Base-by-base conservation (phyloP, 1,140 invertebrate genomes). In the Lucilia cuprina region DNA sequence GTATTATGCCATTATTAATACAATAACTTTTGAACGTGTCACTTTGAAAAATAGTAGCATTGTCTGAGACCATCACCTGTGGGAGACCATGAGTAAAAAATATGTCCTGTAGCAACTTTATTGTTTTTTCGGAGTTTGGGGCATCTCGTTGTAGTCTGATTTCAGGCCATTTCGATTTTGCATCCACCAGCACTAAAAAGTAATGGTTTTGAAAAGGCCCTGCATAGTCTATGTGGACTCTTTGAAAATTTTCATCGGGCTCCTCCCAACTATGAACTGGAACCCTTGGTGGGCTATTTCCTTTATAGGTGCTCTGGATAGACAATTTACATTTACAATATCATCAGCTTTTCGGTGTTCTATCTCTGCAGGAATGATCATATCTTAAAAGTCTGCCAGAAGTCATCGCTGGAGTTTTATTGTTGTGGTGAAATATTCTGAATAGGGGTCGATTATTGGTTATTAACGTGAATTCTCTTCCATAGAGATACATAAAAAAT, bases 111-210 rank as follows among this genome's bases (percentile, higher is more conserved):
- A 78, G 17, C 14, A 78, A 8, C 5, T 21, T 25, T 10, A 83
- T 83, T 41, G 83, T 83, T 83, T 25, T 49, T 74, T 84, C 49
- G 2, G 83, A 78, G 3, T n/a, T 84, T 60, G 83, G 55, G 9
- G 74, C 83, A 13, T 77, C 41, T 12, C 49, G 19, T 34, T 60
- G 12, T 14, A 84, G 7, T 34, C 75, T 14, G 14, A 85, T 89
- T 88, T 86, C 87, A 91, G 34, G 86, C 90, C 50, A 90, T 86
- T 90, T 90, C 25, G 86, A 88, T 55, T 89, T 88, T 75, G 87
- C 87, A 85, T 90, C 88, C 7, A 90, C 83, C 9, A 89, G 17
- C 10, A 88, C 74, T 30, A 90, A 80, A 82, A 86, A 89, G 83
- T 86, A 83, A 70, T 87, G 14, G 21, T 83, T 84, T 74, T 84